Evolutionary conservation across 2,797 vertebrate species (phyloP).

Genomic region (Botia kubotai): DNA sequence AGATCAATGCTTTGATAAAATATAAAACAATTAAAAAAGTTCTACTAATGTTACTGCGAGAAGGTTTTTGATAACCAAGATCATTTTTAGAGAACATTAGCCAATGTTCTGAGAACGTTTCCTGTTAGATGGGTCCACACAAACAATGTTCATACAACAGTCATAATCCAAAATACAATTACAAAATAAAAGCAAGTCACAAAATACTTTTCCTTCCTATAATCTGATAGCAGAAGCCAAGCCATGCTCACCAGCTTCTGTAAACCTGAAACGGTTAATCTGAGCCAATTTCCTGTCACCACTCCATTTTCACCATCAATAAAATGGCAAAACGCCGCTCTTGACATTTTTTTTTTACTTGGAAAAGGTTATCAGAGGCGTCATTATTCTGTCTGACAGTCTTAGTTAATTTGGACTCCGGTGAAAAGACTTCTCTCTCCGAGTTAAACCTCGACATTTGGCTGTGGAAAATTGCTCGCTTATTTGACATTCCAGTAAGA

Average conservation of each 20-base stretch:
- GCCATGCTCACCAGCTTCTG: not conserved
- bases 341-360: not conserved
- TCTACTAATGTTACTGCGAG: too few species aligned
- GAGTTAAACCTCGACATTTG: slow-evolving; percentile 8
- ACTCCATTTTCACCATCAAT: not conserved
- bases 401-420: not conserved
- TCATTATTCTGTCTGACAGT: not conserved
- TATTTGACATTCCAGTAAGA: slow-evolving; percentile 27
- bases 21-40: too few species aligned
- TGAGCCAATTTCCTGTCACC: not conserved
- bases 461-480: slow-evolving; percentile 13
- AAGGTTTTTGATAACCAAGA: too few species aligned
- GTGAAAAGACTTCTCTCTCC: slow-evolving; percentile 4
- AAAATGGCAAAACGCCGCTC: not conserved
- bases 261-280: not conserved
- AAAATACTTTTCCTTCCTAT: not conserved
- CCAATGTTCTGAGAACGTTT: too few species aligned
- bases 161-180: too few species aligned
- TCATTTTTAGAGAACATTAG: too few species aligned
- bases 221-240: not conserved
- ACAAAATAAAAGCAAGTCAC: not conserved
- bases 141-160: too few species aligned
- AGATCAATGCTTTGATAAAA: too few species aligned
- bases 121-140: too few species aligned
- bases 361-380: too few species aligned